Percentiles rank a stretch among this genome's conserved stretches.
phyloP scores from a whole-genome alignment of 35 echinoderm and acorn worm genomes.

The Lytechinus pictus region DNA sequence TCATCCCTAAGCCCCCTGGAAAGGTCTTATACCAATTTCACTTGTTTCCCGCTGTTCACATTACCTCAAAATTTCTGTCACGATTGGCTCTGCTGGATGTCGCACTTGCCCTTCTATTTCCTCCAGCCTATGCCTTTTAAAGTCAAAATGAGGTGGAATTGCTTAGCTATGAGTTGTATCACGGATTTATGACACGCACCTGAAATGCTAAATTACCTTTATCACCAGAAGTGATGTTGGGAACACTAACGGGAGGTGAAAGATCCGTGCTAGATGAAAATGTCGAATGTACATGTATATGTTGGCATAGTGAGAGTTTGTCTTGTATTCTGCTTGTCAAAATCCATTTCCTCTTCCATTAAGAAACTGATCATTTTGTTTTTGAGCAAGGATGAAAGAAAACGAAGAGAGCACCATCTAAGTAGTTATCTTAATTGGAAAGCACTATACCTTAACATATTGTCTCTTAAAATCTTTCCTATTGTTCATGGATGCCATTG shows the following conservation, averaged over 20 bases:
- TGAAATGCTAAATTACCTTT: slow-evolving; percentile 19
- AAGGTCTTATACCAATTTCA: slow-evolving; percentile 45
- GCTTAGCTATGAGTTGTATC: slow-evolving; percentile 3
- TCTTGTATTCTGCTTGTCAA: not conserved
- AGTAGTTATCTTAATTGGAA: not conserved
- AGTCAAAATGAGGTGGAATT: not conserved
- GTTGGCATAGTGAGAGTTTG: not conserved
- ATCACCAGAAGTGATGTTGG: not conserved
- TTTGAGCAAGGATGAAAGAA: not conserved
- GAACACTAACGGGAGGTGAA: not conserved
- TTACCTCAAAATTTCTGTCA: slow-evolving; percentile 37
- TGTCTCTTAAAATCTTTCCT: not conserved
- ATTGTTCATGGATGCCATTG: not conserved
- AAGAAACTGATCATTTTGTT: not conserved
- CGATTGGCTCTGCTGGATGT: slow-evolving; percentile 30
- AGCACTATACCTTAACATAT: not conserved
- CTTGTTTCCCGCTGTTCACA: slow-evolving; percentile 47
- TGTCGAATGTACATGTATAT: not conserved
- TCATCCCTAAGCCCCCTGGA: slow-evolving; percentile 40
- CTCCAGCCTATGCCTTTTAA: not conserved
- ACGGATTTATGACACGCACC: not conserved
- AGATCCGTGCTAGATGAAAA: not conserved
- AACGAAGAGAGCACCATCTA: not conserved
- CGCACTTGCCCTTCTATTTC: slow-evolving; percentile 13
- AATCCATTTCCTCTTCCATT: not conserved